phyloP scores from a whole-genome alignment of 1,140 invertebrate genomes.

The Scaptomyza hsui region DNA sequence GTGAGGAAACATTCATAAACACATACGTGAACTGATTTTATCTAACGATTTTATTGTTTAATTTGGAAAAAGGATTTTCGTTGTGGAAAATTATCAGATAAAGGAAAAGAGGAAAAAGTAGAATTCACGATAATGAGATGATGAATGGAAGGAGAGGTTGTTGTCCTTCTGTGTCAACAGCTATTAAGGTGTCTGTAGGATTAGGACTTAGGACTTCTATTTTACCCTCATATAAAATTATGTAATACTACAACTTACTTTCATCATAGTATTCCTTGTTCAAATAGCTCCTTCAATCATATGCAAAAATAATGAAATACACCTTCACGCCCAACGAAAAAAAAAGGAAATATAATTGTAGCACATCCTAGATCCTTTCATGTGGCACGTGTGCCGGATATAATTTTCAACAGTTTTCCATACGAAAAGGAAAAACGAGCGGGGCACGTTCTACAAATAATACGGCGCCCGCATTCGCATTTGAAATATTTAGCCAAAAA shows the following conservation, averaged over 20 bases:
- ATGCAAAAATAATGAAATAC: constrained; percentile 33
- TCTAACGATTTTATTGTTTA: constrained; percentile 2
- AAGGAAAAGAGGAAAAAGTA: no score
- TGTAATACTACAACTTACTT: background rate
- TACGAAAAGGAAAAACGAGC: constrained; percentile 21
- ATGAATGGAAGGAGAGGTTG: background rate
- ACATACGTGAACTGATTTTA: constrained; percentile 6
- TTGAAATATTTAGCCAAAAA: constrained; percentile 65
- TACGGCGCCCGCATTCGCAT: constrained; percentile 62
- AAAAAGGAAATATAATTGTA: background rate
- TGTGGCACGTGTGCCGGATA: constrained; percentile 80
- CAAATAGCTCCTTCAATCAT: constrained; percentile 16
- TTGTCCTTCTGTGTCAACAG: background rate
- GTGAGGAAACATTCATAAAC: background rate
- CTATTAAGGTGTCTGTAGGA: background rate
- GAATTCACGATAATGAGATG: no score
- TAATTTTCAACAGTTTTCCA: constrained; percentile 58
- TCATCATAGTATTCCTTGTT: background rate
- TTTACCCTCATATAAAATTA: background rate
- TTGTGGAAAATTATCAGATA: no score
- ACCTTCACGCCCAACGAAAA: constrained; percentile 47
- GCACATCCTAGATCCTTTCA: constrained; percentile 48
- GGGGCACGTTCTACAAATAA: constrained; percentile 38
- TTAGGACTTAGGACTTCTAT: no score
- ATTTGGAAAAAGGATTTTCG: background rate